phyloP scores from a whole-genome alignment of 2,113 vertebrate genomes.

The Xiphophorus hellerii region DNA sequence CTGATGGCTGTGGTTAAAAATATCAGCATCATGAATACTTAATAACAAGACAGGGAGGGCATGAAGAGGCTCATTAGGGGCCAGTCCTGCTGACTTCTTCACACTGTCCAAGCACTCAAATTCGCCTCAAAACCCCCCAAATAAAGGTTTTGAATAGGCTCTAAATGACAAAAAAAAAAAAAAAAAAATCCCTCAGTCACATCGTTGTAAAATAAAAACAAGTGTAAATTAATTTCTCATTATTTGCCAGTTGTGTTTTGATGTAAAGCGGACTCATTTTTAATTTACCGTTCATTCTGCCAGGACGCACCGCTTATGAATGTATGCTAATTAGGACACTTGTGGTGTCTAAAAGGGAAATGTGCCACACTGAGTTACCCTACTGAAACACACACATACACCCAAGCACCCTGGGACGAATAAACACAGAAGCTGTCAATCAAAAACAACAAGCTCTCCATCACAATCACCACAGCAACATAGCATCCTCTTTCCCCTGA shows the following conservation, averaged over 20 bases:
- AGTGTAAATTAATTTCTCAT: conserved; percentile 3
- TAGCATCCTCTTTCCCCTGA: conserved; percentile 19
- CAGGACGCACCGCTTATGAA: conserved; percentile 33
- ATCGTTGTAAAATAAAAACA: not conserved
- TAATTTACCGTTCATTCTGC: conserved; percentile 23
- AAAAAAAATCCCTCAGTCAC: conserved; percentile 11
- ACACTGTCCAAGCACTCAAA: conserved; percentile 23
- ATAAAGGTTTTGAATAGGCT: conserved; percentile 7
- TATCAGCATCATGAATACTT: conserved; percentile 70
- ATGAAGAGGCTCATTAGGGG: conserved; percentile 41
- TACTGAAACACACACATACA: conserved; percentile 19
- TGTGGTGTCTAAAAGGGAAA: conserved; percentile 49
- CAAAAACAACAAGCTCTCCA: conserved; percentile 22
- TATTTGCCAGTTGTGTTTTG: not conserved
- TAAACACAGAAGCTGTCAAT: conserved; percentile 35
- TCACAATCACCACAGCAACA: conserved; percentile 45
- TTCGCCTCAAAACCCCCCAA: conserved; percentile 4
- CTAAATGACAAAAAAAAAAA: conserved; percentile 16
- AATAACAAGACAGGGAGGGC: conserved; percentile 38
- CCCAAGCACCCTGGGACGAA: not conserved
- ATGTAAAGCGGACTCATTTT: conserved; percentile 17
- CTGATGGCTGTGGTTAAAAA: conserved; percentile 65
- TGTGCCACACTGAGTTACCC: conserved; percentile 22
- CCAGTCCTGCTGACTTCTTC: conserved; percentile 10
- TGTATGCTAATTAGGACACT: conserved; percentile 55